These are phyloP conservation scores for Coremacera marginata DNA, from an alignment of 2,888 invertebrate species.

Conservation along the genomic window DNA sequence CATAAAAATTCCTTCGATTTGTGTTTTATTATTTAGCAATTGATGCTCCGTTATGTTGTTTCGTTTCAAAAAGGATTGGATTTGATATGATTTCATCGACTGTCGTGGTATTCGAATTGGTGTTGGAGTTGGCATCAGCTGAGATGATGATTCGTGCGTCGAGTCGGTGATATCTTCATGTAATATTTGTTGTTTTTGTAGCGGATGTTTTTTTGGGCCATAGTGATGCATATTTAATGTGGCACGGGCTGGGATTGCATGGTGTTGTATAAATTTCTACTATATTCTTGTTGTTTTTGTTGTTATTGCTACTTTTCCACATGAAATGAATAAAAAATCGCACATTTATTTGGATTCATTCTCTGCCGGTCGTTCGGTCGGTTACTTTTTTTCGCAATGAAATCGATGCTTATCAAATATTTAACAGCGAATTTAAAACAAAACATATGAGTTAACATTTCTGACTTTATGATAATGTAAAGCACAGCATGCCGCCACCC, in stretches of 20 bases:
- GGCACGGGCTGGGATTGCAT: slow-evolving; percentile 33
- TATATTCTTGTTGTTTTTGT: slow-evolving; percentile 24
- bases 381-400: slow-evolving; percentile 51
- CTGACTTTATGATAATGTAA: slow-evolving; percentile 64
- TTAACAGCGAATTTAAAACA: slow-evolving; percentile 58
- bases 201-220: slow-evolving; percentile 55
- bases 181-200: slow-evolving; percentile 38
- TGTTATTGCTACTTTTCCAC: slow-evolving; percentile 21
- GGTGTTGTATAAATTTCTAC: slow-evolving; percentile 36
- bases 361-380: slow-evolving; percentile 43
- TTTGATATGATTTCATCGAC: slow-evolving; percentile 60
- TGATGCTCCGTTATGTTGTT: slow-evolving; percentile 45
- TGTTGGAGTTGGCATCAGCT: slow-evolving; percentile 47
- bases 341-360: slow-evolving; percentile 44
- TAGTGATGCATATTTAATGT: slow-evolving; percentile 63
- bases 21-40: slow-evolving; percentile 54
- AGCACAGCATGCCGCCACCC: neutral
- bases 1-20: slow-evolving; percentile 54
- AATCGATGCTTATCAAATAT: slow-evolving; percentile 69
- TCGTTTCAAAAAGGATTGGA: slow-evolving; percentile 56
- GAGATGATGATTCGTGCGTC: slow-evolving; percentile 29
- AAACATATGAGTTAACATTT: slow-evolving; percentile 59
- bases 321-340: slow-evolving; percentile 46
- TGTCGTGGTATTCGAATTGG: slow-evolving; percentile 31
- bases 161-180: neutral